Evolutionary conservation across 2,113 vertebrate genomes (phyloP).

Genomic region (Tretioscincus oriximinensis): DNA sequence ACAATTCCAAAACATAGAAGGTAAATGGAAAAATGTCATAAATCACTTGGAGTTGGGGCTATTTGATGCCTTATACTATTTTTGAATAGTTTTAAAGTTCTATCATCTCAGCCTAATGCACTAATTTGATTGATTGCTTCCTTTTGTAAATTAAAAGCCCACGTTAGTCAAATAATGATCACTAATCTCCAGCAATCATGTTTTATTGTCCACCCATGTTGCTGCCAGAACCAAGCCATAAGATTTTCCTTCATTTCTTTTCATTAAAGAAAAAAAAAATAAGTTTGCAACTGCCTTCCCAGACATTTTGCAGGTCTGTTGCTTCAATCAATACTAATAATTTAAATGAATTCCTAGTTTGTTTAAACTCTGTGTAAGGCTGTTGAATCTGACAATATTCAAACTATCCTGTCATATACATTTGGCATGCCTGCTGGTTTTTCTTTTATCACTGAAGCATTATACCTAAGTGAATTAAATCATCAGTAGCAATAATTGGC

Average conservation of each 20-base stretch:
- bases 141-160: constrained; percentile 33
- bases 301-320: constrained; percentile 35
- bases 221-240: constrained; percentile 19
- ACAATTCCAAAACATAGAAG: no score
- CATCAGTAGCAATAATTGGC: constrained; percentile 20
- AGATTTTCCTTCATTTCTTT: constrained; percentile 33
- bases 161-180: constrained; percentile 35
- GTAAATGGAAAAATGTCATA: no score
- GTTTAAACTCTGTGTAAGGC: constrained; percentile 11
- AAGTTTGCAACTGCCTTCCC: constrained; percentile 39
- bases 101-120: constrained; percentile 12
- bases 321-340: constrained; percentile 49
- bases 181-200: constrained; percentile 17
- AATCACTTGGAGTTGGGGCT: background rate
- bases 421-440: background rate
- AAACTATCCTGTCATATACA: constrained; percentile 31
- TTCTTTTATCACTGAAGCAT: constrained; percentile 33
- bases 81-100: background rate
- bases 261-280: constrained; percentile 45
- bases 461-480: constrained; percentile 34
- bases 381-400: constrained; percentile 21
- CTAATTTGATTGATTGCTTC: background rate
- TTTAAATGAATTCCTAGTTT: constrained; percentile 39
- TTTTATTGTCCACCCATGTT: constrained; percentile 20
- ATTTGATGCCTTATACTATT: background rate